These are phyloP conservation scores for Troglohyphantes excavatus DNA, from an alignment of 2,888 invertebrate species.

Conservation along the genomic window DNA sequence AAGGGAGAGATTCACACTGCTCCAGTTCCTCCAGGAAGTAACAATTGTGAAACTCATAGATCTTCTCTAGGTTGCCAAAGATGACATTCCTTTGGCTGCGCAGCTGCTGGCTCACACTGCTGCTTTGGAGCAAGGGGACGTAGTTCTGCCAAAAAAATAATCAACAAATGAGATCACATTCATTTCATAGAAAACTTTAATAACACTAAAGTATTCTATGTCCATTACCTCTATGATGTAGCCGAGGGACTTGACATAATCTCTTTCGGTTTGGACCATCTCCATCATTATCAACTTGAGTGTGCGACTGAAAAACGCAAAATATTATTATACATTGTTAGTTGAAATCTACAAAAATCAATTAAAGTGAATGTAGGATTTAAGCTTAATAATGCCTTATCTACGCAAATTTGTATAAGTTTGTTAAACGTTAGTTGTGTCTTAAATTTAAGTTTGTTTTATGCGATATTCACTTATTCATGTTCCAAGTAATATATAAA, in stretches of 20 bases:
- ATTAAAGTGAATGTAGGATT: no score
- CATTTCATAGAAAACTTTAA: no score
- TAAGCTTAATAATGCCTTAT: no score
- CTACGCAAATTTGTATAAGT: no score
- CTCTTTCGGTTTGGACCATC: constrained; percentile 85
- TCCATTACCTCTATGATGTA: constrained; percentile 93
- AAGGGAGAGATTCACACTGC: constrained; percentile 88
- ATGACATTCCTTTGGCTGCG: constrained; percentile 93
- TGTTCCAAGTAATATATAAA: no score
- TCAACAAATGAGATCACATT: not conserved
- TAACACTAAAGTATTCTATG: no score
- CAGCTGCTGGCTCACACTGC: constrained; percentile 92
- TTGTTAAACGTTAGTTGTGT: no score
- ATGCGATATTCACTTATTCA: no score
- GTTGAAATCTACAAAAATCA: no score
- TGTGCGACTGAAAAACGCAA: constrained; percentile 85
- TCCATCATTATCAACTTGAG: constrained; percentile 78
- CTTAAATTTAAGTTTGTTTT: no score
- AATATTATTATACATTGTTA: not conserved
- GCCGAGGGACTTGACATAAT: constrained; percentile 94
- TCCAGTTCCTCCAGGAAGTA: constrained; percentile 89
- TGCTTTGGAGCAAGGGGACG: constrained; percentile 92
- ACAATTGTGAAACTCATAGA: constrained; percentile 94
- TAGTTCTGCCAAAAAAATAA: constrained; percentile 87
- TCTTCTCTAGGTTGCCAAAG: constrained; percentile 96